phyloP scores from a whole-genome alignment of 1,140 invertebrate genomes.

The Aphelenchoides besseyi region DNA sequence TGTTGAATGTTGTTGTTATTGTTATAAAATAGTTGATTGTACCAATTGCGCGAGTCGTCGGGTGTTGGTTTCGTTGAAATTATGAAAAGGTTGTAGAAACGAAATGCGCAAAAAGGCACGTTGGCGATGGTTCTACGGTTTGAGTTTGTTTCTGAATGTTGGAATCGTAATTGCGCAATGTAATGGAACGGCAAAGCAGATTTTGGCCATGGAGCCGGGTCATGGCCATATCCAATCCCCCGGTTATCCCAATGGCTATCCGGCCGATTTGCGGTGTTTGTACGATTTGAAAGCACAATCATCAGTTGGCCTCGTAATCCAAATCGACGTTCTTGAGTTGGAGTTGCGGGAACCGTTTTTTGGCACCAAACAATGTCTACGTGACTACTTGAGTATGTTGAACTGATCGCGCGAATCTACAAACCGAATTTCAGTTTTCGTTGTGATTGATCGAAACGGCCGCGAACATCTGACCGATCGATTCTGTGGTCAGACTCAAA shows the following conservation, averaged over 20 bases:
- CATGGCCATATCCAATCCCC: slow-evolving; percentile 27
- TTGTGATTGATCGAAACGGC: slow-evolving; percentile 31
- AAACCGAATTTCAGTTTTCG: slow-evolving; percentile 3
- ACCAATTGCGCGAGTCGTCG: not conserved
- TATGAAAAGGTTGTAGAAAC: not conserved
- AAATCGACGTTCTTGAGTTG: slow-evolving; percentile 43
- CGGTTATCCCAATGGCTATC: slow-evolving; percentile 27
- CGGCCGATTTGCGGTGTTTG: slow-evolving; percentile 26
- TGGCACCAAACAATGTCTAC: slow-evolving; percentile 38
- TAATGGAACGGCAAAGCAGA: not conserved
- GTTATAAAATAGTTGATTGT: slow-evolving; percentile 13
- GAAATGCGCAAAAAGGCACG: slow-evolving; percentile 3
- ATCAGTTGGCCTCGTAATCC: slow-evolving; percentile 39
- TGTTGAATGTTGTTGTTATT: slow-evolving; percentile 24
- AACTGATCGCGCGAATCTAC: not conserved
- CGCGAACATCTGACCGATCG: slow-evolving; percentile 44
- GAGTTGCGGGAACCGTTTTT: slow-evolving; percentile 36
- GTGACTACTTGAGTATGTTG: slow-evolving; percentile 36
- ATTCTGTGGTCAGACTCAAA: slow-evolving; percentile 27
- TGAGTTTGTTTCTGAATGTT: not conserved
- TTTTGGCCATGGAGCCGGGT: not conserved
- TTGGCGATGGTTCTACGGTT: slow-evolving; percentile 1
- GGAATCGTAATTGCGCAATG: slow-evolving; percentile 5
- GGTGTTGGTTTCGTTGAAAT: not conserved
- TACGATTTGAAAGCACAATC: slow-evolving; percentile 26